These are phyloP conservation scores for Rhyacophila brunnea DNA, from an alignment of 1,140 invertebrate genomes.

Conservation along the genomic window DNA sequence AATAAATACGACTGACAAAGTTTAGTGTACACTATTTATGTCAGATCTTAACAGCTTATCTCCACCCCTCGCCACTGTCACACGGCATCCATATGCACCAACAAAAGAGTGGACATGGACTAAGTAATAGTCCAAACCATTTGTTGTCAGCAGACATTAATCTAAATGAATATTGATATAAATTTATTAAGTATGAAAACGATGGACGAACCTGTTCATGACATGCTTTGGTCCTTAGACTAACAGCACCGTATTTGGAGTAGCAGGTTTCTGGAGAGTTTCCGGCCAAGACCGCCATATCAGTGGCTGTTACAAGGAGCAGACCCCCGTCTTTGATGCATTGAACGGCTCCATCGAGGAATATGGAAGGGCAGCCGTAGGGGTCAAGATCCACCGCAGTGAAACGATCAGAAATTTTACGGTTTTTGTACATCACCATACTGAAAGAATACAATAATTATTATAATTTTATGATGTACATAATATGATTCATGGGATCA, in stretches of 20 bases:
- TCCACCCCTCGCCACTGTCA: no score
- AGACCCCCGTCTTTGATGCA: slow-evolving; percentile 75
- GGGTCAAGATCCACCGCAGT: slow-evolving; percentile 95
- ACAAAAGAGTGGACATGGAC: no score
- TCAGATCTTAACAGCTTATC: no score
- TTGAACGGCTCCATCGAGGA: slow-evolving; percentile 91
- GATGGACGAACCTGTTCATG: slow-evolving; percentile 92
- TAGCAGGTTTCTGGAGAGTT: slow-evolving; percentile 93
- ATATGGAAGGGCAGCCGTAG: slow-evolving; percentile 92
- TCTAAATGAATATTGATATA: no score
- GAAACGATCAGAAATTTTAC: slow-evolving; percentile 67
- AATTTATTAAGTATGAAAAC: no score
- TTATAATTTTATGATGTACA: not conserved
- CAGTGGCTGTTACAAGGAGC: slow-evolving; percentile 95
- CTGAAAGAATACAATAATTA: slow-evolving; percentile 54
- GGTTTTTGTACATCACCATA: slow-evolving; percentile 80
- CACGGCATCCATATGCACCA: no score
- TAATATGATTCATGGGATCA: not conserved
- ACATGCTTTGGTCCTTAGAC: slow-evolving; percentile 82
- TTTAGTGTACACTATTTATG: no score
- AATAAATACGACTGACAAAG: no score
- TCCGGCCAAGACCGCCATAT: slow-evolving; percentile 96
- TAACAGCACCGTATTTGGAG: slow-evolving; percentile 91
- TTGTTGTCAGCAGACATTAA: no score
- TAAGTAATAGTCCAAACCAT: no score